A percentile compares a stretch with the other conserved stretches of the same genome.
Conservation (phyloP, 2,888 invertebrate species). For the Girardia tigrina region DNA sequence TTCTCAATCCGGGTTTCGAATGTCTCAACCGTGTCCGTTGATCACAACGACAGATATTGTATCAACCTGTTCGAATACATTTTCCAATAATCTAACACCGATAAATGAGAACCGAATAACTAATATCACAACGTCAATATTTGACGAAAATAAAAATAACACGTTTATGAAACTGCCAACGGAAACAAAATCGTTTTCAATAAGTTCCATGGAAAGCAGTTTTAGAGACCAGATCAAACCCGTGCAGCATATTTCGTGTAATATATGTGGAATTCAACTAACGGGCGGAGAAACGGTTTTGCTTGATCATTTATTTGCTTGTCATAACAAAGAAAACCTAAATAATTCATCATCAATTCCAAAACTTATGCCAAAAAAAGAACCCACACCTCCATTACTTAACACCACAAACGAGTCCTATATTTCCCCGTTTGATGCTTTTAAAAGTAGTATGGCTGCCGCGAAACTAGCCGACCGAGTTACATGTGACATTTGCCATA, state of each 20-base stretch:
- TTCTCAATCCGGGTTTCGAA: not conserved
- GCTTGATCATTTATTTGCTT: not conserved
- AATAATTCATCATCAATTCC: conserved; percentile 18
- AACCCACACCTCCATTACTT: not conserved
- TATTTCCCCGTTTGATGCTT: conserved; percentile 39
- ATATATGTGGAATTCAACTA: not conserved
- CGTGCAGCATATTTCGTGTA: not conserved
- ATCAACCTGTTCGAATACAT: not conserved
- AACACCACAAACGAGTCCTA: conserved; percentile 5
- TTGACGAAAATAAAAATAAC: not conserved
- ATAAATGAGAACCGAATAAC: not conserved
- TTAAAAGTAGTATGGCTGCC: conserved; percentile 44
- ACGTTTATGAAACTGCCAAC: not conserved
- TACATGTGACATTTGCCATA: conserved; percentile 36
- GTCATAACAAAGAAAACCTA: conserved; percentile 18
- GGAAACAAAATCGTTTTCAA: not conserved
- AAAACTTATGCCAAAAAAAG: not conserved
- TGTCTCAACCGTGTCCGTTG: not conserved
- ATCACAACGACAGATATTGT: not conserved
- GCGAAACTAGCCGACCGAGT: conserved; percentile 48
- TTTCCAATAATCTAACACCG: not conserved
- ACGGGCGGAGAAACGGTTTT: not conserved
- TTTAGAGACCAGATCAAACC: not conserved
- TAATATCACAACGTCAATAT: not conserved
- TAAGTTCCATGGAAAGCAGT: not conserved